Evolutionary conservation across 2,888 invertebrate species (phyloP), one percentile per base, ranked within the genome.

Genomic region (Cosmia pyralina): DNA sequence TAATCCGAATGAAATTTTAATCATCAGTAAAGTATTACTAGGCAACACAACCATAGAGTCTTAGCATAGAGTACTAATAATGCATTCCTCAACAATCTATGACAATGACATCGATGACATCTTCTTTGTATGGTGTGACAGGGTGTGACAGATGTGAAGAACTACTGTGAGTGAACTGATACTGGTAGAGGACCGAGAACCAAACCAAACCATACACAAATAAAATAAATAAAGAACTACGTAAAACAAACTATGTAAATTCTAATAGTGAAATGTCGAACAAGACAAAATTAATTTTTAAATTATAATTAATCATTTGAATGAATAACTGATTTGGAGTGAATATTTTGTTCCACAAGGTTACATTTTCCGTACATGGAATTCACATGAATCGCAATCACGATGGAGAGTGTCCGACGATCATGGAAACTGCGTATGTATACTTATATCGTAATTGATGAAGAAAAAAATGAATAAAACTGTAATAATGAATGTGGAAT

Each of bases 371-470:
- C 83, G 75, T 90, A 87, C 91, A 92, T 92, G 91, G 89, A 86
- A 85, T 83, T 86, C 82, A 84, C 77, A 78, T 89, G 85, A 89
- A 85, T 75, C 77, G 78, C 82, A 81, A 78, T 81, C 80, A 93
- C 86, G 85, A 96, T 96, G 96, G 96, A 97, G 88, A 94, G 94
- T 85, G 93, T 96, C 85, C 97, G 97, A 94, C 97, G 98, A 97
- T 97, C 98, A 96, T 98, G 98, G 98, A 98, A 98, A 97, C 96
- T 98, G 87, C 98, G 98, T 98, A 97, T 97, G 98, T 97, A 88
- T 80, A 48, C 57, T 62, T 50, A 19, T 46, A 72, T 22, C 22
- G 15, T 63, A 63, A 11, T 48, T 52, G n/a, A 19, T 22, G n/a
- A 60, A 55, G 28, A 69, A 22, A 55, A 58, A 17, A 15, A n/a